These are phyloP conservation scores for Cryptoblepharus egeriae DNA, from an alignment of 2,797 vertebrate genomes.

Conservation along the genomic window DNA sequence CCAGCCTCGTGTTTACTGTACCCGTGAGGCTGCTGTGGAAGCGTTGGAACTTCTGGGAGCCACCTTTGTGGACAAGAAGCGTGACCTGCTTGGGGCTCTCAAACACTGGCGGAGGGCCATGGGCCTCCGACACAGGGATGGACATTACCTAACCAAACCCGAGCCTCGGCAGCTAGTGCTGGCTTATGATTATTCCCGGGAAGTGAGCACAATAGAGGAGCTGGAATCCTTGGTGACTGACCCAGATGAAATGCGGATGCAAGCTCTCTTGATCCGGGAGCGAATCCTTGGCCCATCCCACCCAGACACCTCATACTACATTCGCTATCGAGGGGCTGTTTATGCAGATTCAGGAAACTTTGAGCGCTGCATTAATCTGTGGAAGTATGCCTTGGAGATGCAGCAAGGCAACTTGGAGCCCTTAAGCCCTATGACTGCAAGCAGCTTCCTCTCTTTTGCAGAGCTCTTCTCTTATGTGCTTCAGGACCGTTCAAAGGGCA, in stretches of 20 bases:
- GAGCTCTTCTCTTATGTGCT: conserved; percentile 97
- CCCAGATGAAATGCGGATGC: conserved; percentile 97
- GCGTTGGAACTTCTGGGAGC: conserved; percentile 92
- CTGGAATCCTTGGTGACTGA: conserved; percentile 93
- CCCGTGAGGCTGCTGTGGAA: conserved; percentile 86
- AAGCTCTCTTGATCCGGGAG: conserved; percentile 91
- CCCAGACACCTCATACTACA: conserved; percentile 97
- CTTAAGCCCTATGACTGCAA: conserved; percentile 95
- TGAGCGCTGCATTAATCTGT: conserved; percentile 92
- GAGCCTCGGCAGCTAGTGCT: conserved; percentile 85
- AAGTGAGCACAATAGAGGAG: conserved; percentile 87
- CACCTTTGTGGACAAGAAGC: conserved; percentile 96
- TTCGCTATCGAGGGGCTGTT: conserved; percentile 93
- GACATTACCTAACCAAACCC: conserved; percentile 81
- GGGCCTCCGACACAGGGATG: conserved; percentile 88
- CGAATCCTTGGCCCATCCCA: conserved; percentile 94
- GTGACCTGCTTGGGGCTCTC: conserved; percentile 91
- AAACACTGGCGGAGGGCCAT: conserved; percentile 93
- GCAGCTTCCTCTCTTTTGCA: conserved; percentile 95
- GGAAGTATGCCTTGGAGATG: conserved; percentile 97
- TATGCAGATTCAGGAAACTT: conserved; percentile 96
- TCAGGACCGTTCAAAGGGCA: conserved; percentile 92
- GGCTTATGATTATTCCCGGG: conserved; percentile 90
- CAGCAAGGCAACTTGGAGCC: conserved; percentile 96
- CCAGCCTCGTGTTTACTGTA: conserved; percentile 63